Evolutionary conservation across 1,140 invertebrate genomes (phyloP).

Genomic region (Brachionus asplanchnoidis): DNA sequence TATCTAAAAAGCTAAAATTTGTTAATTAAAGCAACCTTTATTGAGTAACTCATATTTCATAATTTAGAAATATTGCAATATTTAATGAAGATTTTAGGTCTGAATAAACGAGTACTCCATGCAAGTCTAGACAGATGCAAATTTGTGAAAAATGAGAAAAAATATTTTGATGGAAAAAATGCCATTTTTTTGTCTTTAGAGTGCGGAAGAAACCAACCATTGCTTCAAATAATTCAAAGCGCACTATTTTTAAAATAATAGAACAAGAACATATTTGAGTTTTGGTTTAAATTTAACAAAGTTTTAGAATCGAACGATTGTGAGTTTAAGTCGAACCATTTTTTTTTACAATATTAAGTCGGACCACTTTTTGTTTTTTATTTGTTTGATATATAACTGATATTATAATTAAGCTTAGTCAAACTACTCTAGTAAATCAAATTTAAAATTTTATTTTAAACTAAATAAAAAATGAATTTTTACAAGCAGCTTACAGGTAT

Average conservation of each 20-base stretch:
- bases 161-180: not conserved
- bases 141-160: slow-evolving; percentile 2
- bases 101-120: not conserved
- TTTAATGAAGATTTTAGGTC: not conserved
- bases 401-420: not conserved
- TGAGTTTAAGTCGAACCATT: not conserved
- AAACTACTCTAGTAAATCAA: not conserved
- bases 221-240: not conserved
- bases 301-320: not conserved
- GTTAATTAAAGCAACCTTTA: not conserved
- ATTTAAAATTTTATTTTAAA: not conserved
- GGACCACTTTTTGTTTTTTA: not conserved
- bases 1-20: not conserved
- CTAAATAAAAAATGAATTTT: not conserved
- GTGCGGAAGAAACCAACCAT: not conserved
- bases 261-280: not conserved
- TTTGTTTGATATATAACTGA: not conserved
- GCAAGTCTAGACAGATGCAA: not conserved
- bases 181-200: not conserved
- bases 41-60: not conserved
- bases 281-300: not conserved
- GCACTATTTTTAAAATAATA: not conserved
- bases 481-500: not conserved
- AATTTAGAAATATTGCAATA: not conserved
- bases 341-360: not conserved